Percentiles rank a stretch among this genome's conserved stretches.
Evolutionary conservation across 2,888 invertebrate genomes (phyloP).

Genomic region (Camponotus fellah): DNA sequence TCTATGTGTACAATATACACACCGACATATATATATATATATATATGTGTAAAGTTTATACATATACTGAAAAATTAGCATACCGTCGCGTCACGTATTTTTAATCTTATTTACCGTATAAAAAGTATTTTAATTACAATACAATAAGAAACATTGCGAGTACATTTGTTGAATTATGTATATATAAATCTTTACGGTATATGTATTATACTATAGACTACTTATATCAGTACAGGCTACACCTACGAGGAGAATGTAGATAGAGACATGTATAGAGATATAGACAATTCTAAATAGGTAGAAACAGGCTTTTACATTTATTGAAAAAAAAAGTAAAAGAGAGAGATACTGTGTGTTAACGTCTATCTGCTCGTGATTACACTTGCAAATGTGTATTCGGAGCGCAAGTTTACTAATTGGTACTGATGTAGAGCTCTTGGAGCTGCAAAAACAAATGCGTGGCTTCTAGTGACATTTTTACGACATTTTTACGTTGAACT

Average conservation of each 20-base stretch:
- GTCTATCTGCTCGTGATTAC: slow-evolving; percentile 16
- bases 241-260: slow-evolving; percentile 43
- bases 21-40: not conserved
- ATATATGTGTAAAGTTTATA: slow-evolving; percentile 7
- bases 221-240: slow-evolving; percentile 15
- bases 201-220: slow-evolving; percentile 30
- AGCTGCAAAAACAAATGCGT: slow-evolving; percentile 31
- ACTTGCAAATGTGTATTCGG: not conserved
- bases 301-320: slow-evolving; percentile 72
- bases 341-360: slow-evolving; percentile 30
- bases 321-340: slow-evolving; percentile 61
- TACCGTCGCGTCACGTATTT: not conserved
- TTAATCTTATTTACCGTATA: slow-evolving; percentile 48
- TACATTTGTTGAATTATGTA: slow-evolving; percentile 44
- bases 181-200: slow-evolving; percentile 34
- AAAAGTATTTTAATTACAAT: slow-evolving; percentile 57
- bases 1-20: not conserved
- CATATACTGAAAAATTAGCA: slow-evolving; percentile 14
- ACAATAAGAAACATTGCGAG: slow-evolving; percentile 54
- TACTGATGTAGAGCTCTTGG: slow-evolving; percentile 40
- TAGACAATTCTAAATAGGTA: slow-evolving; percentile 58
- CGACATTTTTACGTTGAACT: slow-evolving; percentile 13
- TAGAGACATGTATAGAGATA: slow-evolving; percentile 45
- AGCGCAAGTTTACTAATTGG: slow-evolving; percentile 35
- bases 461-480: slow-evolving; percentile 15